phyloP scores from a whole-genome alignment of 1,140 invertebrate species.

The Drosophila kohkoa region DNA sequence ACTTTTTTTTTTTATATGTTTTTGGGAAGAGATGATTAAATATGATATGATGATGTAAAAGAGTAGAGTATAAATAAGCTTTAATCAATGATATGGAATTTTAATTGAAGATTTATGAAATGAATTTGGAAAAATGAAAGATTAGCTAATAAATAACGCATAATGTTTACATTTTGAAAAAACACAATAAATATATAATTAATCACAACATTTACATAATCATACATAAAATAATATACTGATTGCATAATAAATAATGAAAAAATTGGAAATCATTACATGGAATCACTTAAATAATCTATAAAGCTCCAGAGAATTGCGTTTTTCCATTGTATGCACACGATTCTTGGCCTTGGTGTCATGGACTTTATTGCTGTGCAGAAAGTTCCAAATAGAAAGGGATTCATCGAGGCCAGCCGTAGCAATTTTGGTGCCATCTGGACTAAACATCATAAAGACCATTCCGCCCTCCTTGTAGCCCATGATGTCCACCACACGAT shows the following conservation, averaged over 20 bases:
- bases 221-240: conserved; percentile 1
- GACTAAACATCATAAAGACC: conserved; percentile 78
- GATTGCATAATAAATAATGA: conserved; percentile 13
- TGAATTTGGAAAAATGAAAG: conserved; percentile 39
- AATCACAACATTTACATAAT: conserved; percentile 8
- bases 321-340: background rate
- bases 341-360: conserved; percentile 21
- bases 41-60: conserved; percentile 21
- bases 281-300: conserved; percentile 35
- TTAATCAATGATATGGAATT: conserved; percentile 36
- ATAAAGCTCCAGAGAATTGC: conserved; percentile 46
- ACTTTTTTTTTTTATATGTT: conserved; percentile 21
- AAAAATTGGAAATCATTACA: background rate
- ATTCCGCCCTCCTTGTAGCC: conserved; percentile 57
- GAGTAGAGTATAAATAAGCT: conserved; percentile 28
- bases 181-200: conserved; percentile 34
- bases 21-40: conserved; percentile 7
- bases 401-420: conserved; percentile 75
- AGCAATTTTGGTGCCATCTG: conserved; percentile 75
- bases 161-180: conserved; percentile 46
- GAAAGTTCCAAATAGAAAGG: conserved; percentile 77
- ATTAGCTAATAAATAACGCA: conserved; percentile 37
- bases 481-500: conserved; percentile 75
- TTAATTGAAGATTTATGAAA: conserved; percentile 46
- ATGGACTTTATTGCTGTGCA: conserved; percentile 33